Base-by-base conservation (phyloP, 1,140 invertebrate species). In the Drosophila erecta region DNA sequence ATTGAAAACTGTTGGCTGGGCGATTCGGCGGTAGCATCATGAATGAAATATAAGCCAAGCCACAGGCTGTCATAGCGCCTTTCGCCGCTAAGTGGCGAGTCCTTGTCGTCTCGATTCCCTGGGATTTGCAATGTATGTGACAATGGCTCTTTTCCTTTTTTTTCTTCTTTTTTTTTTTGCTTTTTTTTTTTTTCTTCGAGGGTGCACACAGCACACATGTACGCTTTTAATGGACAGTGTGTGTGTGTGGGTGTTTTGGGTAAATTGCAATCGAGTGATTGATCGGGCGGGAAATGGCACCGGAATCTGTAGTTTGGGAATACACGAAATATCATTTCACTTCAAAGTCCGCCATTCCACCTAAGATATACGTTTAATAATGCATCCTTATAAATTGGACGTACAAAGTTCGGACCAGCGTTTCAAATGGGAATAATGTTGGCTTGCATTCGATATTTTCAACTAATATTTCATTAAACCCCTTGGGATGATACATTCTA, bases 41-140 rank as follows among this genome's bases (percentile, higher is more conserved):
- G 75, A 87, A 87, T 86, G 84, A 87, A 67, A 86, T 83, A 86
- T 87, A 78, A 87, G 83, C 64, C 46, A 40, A 75, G 80, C 80
- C 79, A 83, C 79, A 73, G 79, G 55, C 74, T 81, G 79, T 81
- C 79, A 81, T 43, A 67, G 47, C 49, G 67, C 59, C 74, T 58
- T 83, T 65, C 54, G 70, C 50, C 76, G 74, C 70, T 81, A 81
- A 81, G 79, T 81, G 79, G 62, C 58, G 79, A 62, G 57, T 76
- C 69, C 74, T 60, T 79, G 61, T 30, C 61, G 61, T 61, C 61
- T 30, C 30, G 30, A 30, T 12, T 69, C 41, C 27, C 41, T 15
- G 38, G 40, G 65, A 78, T 60, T 78, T 57, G 24, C 49, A 55
- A 37, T 71, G 27, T 54, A 44, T 44, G 41, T 35, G 41, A 4